A percentile compares a stretch with the other conserved stretches of the same genome.
Conservation (phyloP, 2,113 vertebrate species). For the Macquaria australasica region DNA sequence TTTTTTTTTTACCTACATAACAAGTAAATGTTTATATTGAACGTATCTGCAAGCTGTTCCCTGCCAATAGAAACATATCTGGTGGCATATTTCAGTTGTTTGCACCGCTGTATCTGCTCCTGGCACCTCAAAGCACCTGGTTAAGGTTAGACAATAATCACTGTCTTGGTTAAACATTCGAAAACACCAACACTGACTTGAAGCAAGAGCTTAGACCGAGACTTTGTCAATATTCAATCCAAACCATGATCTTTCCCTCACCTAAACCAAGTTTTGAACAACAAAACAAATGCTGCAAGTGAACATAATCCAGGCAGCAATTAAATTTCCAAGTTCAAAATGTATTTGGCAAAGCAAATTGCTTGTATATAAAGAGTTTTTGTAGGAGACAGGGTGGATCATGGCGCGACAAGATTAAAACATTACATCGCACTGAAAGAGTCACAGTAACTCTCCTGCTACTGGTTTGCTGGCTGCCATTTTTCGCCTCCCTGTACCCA, state of each 20-base stretch:
- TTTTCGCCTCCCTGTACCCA: neutral
- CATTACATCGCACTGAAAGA: neutral
- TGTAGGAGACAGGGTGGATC: conserved; percentile 8
- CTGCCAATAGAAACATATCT: neutral
- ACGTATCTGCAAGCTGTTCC: neutral
- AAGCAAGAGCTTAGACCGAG: neutral
- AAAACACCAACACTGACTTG: neutral
- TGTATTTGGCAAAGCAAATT: conserved; percentile 21
- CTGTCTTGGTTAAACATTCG: neutral
- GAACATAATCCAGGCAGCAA: conserved; percentile 19
- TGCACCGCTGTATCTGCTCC: neutral
- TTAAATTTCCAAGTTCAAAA: neutral
- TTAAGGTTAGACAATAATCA: neutral
- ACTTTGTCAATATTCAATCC: neutral
- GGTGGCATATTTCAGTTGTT: neutral
- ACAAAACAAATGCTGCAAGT: neutral
- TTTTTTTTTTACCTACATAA: neutral
- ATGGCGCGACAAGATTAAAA: conserved; percentile 13
- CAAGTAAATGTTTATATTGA: too few relatives aligned
- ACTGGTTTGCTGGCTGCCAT: neutral
- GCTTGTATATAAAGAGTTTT: conserved; percentile 11
- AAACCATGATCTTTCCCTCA: neutral
- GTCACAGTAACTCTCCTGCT: neutral
- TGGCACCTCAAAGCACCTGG: neutral
- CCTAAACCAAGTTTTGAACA: too few relatives aligned